Base-by-base conservation (phyloP, 2,797 vertebrate genomes). In the Emys orbicularis region DNA sequence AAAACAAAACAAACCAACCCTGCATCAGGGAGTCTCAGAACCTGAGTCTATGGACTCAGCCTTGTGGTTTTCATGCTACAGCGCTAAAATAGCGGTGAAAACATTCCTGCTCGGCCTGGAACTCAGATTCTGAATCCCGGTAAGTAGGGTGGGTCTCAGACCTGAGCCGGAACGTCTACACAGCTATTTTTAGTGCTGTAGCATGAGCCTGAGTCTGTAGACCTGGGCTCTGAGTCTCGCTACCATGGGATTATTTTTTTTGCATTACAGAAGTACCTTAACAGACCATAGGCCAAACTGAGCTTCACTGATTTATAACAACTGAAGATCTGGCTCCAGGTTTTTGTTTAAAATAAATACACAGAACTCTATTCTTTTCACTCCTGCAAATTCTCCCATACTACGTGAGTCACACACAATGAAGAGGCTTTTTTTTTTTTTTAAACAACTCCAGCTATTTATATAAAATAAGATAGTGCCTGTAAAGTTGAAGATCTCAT, bases 201-300 rank as follows among this genome's bases (percentile, higher is more conserved):
- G 4, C 65, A 37, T 68, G 19, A 68, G n/a, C 15, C 61, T n/a
- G 61, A n/a, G 34, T 65, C 31, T 9, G 8, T 16, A 34, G 61
- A 34, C 19, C 19, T 21, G 18, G 18, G n/a, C 61, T 19, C 61
- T 68, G 61, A 37, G 2, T 21, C 4, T 37, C 8, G 8, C n/a
- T 61, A 61, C 11, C 59, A 34, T n/a, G 12, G 12, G 61, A 34
- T n/a, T 65, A 6, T n/a, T 21, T 68, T 37, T 11, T 23, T 23
- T 21, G 9, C n/a, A 21, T n/a, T 37, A 19, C 23, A 68, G 65
- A 68, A 5, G n/a, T 37, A 68, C 37, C 59, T 37, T 37, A 54
- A 44, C 19, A 81, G 59, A 61, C 53, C 19, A 84, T 0, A 1
- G 37, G 18, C 34, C 72, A 47, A 80, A 76, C 0, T 2, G 25